A percentile compares a stretch with the other conserved stretches of the same genome.
These are phyloP conservation scores for Scaptomyza reducta DNA, from an alignment of 2,888 invertebrate genomes.

Conservation along the genomic window DNA sequence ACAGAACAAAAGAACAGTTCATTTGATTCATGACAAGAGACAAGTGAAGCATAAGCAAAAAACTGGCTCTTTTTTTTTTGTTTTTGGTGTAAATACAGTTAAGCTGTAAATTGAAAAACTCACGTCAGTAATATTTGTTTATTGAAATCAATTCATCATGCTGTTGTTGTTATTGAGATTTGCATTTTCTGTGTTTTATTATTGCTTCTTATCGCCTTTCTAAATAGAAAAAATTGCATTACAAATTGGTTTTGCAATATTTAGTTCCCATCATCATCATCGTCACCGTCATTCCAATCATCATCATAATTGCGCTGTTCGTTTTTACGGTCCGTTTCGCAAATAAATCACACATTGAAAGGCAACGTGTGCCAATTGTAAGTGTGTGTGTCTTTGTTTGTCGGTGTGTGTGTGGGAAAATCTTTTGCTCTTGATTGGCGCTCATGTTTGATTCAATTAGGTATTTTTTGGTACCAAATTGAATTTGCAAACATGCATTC, in stretches of 20 bases:
- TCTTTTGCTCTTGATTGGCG: constrained; percentile 64
- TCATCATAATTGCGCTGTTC: constrained; percentile 1
- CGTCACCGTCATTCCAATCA: not conserved
- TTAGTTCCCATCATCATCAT: constrained; percentile 14
- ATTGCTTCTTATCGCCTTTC: constrained; percentile 2
- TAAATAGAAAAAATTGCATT: constrained; percentile 22
- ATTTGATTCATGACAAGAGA: constrained; percentile 18
- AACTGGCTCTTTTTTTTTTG: too few relatives aligned
- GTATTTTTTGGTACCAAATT: constrained; percentile 43
- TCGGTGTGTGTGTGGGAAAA: constrained; percentile 35
- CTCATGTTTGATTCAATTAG: constrained; percentile 61
- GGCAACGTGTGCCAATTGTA: constrained; percentile 55
- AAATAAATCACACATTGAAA: constrained; percentile 43
- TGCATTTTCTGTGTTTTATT: not conserved
- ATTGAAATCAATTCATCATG: constrained; percentile 21
- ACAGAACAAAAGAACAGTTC: constrained; percentile 46
- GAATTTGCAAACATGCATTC: constrained; percentile 21
- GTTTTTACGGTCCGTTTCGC: constrained; percentile 41
- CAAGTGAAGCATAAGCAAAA: constrained; percentile 20
- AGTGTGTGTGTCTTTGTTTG: constrained; percentile 30
- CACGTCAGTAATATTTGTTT: not conserved
- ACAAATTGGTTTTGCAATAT: constrained; percentile 18
- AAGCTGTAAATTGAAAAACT: constrained; percentile 1
- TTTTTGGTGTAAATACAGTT: not conserved
- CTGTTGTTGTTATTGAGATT: not conserved